Base-by-base conservation (phyloP, 2,797 vertebrate genomes). In the Lutjanus argentimaculatus region DNA sequence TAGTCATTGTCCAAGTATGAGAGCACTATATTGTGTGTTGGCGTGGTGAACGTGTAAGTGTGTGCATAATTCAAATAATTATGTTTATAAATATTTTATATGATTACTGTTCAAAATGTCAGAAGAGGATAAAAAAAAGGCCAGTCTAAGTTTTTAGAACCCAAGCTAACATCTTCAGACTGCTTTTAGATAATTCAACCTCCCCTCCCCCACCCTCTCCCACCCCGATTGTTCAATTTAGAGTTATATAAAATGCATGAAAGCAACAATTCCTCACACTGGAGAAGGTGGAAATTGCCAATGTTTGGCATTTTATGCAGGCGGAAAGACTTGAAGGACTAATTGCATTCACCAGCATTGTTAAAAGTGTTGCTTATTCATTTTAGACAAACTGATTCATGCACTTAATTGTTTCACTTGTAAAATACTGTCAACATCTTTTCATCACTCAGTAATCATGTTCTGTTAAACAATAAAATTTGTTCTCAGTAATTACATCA, bases 1-100 rank as follows among this genome's bases (percentile, higher is more conserved):
- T 75, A 53, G 53, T 61, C 22, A 7, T 62, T 74, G 42, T 84
- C 49, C 40, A 56, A 62, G 58, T 73, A 45, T 72, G 66, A 75
- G 61, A 21, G 30, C 10, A 59, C 46, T 72, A 12, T 17, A 12
- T 12, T 66, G 13, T 75, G 30, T 81, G 59, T 42, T 75, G 30
- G 6, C 66, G 16, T 22, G 15, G 21, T 63, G 12, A 46, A 15
- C 69, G 9, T 52, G 12, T 66, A 25, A 25, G 19, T 11, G 21
- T 53, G 19, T 49, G 30, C 53, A 9, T 15, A 55, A 10, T 58
- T 73, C 17, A 42, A 43, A 48, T 75, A 12, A 45, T 66, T 43
- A 40, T 53, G 30, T 55, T 36, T 17, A 22, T 8, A 8, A 58
- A 45, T 59, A 48, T 36, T 14, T 13, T 46, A 46, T 46, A 30